Evolutionary conservation across 2,113 vertebrate species (phyloP).

Genomic region (Boleophthalmus pectinirostris): DNA sequence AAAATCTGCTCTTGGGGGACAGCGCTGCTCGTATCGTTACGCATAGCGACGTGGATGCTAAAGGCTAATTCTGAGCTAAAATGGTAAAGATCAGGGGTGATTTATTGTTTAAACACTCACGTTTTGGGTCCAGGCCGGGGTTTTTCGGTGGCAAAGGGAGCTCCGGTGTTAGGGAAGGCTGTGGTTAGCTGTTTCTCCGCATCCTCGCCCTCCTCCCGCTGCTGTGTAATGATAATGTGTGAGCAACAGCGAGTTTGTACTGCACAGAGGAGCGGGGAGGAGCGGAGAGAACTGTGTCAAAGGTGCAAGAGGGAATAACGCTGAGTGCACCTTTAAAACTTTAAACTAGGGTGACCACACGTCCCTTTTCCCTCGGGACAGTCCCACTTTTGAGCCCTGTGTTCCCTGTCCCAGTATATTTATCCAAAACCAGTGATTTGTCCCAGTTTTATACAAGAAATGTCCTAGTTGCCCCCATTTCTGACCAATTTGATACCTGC

Average conservation of each 20-base stretch:
- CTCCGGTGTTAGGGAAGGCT: not conserved
- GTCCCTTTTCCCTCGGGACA: too few relatives aligned
- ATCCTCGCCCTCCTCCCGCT: constrained; percentile 33
- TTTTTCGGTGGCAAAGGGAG: not conserved
- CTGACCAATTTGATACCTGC: too few relatives aligned
- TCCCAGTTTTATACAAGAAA: too few relatives aligned
- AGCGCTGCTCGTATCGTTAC: not conserved
- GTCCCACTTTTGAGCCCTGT: too few relatives aligned
- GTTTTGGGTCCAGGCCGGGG: not conserved
- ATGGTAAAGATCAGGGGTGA: not conserved
- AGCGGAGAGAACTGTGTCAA: not conserved
- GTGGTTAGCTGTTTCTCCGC: constrained; percentile 15
- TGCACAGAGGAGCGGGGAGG: not conserved
- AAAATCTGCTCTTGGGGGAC: not conserved
- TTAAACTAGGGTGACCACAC: too few relatives aligned
- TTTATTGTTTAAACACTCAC: constrained; percentile 30
- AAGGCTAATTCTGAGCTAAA: not conserved
- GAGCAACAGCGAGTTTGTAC: not conserved
- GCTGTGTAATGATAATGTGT: not conserved
- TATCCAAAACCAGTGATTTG: too few relatives aligned
- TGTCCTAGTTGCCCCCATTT: too few relatives aligned
- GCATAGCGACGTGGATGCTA: constrained; percentile 22
- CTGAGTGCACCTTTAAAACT: too few relatives aligned
- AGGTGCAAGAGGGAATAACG: not conserved
- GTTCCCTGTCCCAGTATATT: too few relatives aligned